phyloP scores from a whole-genome alignment of 2,113 vertebrate genomes.

The Talpa occidentalis region DNA sequence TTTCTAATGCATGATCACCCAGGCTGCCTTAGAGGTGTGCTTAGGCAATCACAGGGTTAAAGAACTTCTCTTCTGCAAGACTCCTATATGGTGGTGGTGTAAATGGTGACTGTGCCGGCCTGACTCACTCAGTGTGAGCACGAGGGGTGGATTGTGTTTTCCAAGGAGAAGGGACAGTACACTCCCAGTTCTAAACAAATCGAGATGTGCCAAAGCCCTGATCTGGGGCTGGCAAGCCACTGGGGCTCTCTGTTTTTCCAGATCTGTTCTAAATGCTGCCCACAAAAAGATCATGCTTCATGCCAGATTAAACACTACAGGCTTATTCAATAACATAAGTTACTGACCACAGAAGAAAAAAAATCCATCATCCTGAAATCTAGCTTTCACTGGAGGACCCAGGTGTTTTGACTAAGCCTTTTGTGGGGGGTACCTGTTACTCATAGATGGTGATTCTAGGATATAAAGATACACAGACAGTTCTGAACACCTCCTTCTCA shows the following conservation, averaged over 20 bases:
- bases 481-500: neutral
- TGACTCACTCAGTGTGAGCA: constrained; percentile 1
- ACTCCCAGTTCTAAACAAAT: constrained; percentile 48
- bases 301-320: constrained; percentile 30
- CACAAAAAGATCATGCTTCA: neutral
- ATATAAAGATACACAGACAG: neutral
- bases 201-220: neutral
- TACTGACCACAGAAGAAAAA: neutral
- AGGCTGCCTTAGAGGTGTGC: neutral
- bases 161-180: fast-evolving
- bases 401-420: constrained; percentile 7
- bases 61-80: neutral
- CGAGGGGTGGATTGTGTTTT: neutral
- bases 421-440: neutral
- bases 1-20: neutral
- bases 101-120: neutral
- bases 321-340: neutral
- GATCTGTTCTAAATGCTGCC: constrained; percentile 28
- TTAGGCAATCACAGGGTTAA: neutral
- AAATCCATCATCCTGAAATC: constrained; percentile 21
- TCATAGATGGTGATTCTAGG: neutral
- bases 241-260: neutral
- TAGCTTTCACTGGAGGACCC: neutral
- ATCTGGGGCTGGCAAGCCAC: neutral
- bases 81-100: neutral